phyloP scores from a whole-genome alignment of 2,113 vertebrate genomes.

The Brachyhypopomus gauderio region DNA sequence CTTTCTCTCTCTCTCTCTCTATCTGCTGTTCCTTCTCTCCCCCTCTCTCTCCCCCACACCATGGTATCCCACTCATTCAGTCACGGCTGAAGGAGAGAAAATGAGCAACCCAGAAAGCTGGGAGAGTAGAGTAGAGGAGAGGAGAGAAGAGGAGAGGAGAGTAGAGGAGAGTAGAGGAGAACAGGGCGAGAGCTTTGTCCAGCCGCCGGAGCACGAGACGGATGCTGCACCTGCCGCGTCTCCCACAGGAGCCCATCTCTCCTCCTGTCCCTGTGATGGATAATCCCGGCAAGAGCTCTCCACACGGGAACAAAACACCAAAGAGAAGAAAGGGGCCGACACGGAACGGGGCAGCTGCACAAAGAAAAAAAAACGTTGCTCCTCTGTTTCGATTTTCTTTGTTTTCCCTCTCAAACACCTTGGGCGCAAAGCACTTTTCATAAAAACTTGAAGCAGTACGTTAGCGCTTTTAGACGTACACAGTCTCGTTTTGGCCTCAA shows the following conservation, averaged over 20 bases:
- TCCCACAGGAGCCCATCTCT: slow-evolving; percentile 45
- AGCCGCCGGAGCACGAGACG: slow-evolving; percentile 17
- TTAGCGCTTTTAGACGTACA: slow-evolving; percentile 32
- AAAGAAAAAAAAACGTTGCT: slow-evolving; percentile 27
- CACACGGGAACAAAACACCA: slow-evolving; percentile 38
- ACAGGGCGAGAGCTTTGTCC: slow-evolving; percentile 41
- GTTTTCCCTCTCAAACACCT: background rate
- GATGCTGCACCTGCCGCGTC: slow-evolving; percentile 56
- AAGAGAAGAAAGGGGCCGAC: slow-evolving; percentile 44
- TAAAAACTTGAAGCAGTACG: slow-evolving; percentile 13
- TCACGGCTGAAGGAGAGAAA: slow-evolving; percentile 53
- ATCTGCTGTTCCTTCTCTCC: slow-evolving; percentile 23
- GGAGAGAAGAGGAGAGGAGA: slow-evolving; percentile 31
- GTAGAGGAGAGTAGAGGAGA: background rate
- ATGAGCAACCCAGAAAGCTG: slow-evolving; percentile 46
- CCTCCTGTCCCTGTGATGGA: slow-evolving; percentile 52
- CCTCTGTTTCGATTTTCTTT: slow-evolving; percentile 8
- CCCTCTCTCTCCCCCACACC: slow-evolving; percentile 45
- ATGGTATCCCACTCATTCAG: slow-evolving; percentile 54
- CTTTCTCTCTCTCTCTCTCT: slow-evolving; percentile 26
- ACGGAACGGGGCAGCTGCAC: slow-evolving; percentile 38
- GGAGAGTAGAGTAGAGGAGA: slow-evolving; percentile 40
- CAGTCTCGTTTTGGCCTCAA: slow-evolving; percentile 21
- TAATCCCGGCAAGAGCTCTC: slow-evolving; percentile 47
- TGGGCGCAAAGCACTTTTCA: slow-evolving; percentile 11